Base-by-base conservation (phyloP, 2,113 vertebrate species). In the Oxyruncus cristatus region DNA sequence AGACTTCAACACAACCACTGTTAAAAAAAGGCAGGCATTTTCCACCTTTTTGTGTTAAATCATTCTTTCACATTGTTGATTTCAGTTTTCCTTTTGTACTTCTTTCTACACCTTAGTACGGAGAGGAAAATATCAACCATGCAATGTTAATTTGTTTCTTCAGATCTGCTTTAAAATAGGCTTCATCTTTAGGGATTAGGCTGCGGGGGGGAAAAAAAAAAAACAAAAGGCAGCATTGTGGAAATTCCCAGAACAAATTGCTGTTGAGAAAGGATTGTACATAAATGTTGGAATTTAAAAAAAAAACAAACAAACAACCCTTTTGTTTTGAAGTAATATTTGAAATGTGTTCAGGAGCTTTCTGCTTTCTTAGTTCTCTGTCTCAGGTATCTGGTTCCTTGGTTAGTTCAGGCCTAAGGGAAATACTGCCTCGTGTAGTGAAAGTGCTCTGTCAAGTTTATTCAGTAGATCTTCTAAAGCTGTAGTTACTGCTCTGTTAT, bases 21-120 rank as follows among this genome's bases (percentile, higher is more conserved):
- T 99, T 99, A 98, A 99, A 98, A 99, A 99, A 99, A 99, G 99
- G 99, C 99, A 99, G 99, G 99, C 99, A 98, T 98, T 98, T 97
- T 98, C 97, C 97, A 98, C 96, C 96, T 97, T 98, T 97, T 98
- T 98, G 80, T 96, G 97, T 98, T 98, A 92, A 96, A 96, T 91
- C 90, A 92, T 94, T 94, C 76, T 96, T 97, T 96, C 30, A 68
- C 97, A 92, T 85, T 95, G 77, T 97, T 97, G 89, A 95, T 89
- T 97, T 96, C 84, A 86, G 21, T 92, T 97, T 91, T 85, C 13
- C 22, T 91, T 96, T 95, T 86, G 11, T 89, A 59, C 30, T 80
- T 9, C 17, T 88, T 95, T 84, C 47, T 84, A 56, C 67, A 15
- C 11, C 12, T 66, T 28, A 74, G 15, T 61, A 23, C 33, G 49